Conservation (phyloP, 2,797 vertebrate species). For the Eospalax fontanierii region DNA sequence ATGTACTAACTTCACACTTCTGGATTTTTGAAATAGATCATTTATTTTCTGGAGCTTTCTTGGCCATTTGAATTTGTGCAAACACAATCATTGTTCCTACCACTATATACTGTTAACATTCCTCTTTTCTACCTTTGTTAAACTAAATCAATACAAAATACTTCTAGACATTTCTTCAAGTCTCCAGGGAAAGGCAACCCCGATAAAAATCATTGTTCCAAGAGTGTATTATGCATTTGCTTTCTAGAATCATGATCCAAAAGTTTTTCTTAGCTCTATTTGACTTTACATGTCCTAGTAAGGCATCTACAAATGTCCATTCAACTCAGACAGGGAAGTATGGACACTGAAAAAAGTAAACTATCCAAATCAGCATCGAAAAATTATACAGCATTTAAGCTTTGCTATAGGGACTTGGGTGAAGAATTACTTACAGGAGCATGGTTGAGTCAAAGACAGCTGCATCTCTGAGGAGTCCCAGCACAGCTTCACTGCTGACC, state of each 20-base stretch:
- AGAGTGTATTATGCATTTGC: not conserved
- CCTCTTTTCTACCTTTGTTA: not conserved
- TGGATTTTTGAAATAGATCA: not conserved
- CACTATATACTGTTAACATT: too few species aligned
- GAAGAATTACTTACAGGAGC: not conserved
- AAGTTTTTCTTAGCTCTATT: not conserved
- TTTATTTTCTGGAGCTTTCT: too few species aligned
- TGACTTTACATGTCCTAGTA: not conserved
- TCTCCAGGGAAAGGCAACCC: not conserved
- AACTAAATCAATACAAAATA: not conserved
- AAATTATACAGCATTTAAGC: not conserved
- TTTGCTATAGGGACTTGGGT: not conserved
- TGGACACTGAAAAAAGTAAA: not conserved
- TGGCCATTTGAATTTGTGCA: not conserved
- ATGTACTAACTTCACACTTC: not conserved
- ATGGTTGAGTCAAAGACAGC: too few species aligned
- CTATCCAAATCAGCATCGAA: not conserved
- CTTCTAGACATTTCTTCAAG: not conserved
- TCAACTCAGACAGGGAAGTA: not conserved
- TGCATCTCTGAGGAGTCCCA: not conserved
- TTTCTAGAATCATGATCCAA: not conserved
- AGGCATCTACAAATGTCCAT: not conserved
- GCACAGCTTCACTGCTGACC: not conserved
- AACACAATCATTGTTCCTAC: not conserved
- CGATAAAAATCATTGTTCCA: not conserved